These are phyloP conservation scores for Scaptomyza parva DNA, from an alignment of 2,888 invertebrate genomes.

Conservation along the genomic window DNA sequence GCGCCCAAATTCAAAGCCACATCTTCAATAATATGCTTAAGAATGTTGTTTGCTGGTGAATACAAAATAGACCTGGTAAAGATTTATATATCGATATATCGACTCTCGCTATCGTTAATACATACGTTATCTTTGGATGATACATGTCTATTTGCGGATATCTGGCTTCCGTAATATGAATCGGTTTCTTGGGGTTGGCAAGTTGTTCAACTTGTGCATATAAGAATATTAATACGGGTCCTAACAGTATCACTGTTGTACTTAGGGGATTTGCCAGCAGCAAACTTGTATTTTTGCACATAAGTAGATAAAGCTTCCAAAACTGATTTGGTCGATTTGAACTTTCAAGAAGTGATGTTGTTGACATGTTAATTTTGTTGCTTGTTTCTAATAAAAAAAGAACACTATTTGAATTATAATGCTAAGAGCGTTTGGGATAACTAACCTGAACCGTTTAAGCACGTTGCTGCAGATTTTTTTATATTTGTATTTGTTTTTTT, in stretches of 20 bases:
- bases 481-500: slow-evolving; percentile 50
- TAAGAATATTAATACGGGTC: slow-evolving; percentile 29
- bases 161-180: neutral
- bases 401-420: slow-evolving; percentile 21
- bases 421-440: slow-evolving; percentile 4
- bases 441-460: neutral
- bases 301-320: slow-evolving; percentile 29
- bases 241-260: slow-evolving; percentile 10
- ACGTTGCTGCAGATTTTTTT: slow-evolving; percentile 18
- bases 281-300: slow-evolving; percentile 35
- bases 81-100: neutral
- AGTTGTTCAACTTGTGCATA: slow-evolving; percentile 17
- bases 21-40: neutral
- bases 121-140: slow-evolving; percentile 22
- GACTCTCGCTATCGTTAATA: slow-evolving; percentile 1
- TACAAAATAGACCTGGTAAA: slow-evolving; percentile 33
- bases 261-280: slow-evolving; percentile 30
- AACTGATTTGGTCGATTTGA: neutral
- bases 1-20: neutral
- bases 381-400: neutral
- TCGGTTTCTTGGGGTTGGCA: fast-evolving
- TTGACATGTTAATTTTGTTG: slow-evolving; percentile 41
- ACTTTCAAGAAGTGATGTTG: neutral
- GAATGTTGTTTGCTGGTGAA: slow-evolving; percentile 35
- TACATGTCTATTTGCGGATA: neutral